Conservation (phyloP, 2,797 vertebrate genomes). For the Rhinichthys osculus region DNA sequence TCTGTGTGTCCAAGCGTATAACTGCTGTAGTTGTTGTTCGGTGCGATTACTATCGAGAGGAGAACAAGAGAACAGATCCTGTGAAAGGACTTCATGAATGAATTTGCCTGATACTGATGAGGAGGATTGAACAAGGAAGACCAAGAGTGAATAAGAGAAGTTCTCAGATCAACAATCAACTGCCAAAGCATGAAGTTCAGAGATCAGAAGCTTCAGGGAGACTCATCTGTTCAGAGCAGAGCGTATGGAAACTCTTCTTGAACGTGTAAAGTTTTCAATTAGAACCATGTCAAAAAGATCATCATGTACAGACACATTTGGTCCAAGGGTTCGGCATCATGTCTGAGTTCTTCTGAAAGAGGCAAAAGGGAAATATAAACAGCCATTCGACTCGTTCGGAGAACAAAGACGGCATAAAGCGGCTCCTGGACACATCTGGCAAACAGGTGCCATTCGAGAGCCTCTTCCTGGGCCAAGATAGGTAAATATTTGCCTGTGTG, state of each 20-base stretch:
- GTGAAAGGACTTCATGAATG: not conserved
- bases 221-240: not conserved
- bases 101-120: not conserved
- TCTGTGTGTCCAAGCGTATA: not conserved
- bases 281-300: not conserved
- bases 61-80: not conserved
- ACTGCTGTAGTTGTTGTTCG: not conserved
- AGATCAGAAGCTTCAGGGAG: not conserved
- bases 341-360: slow-evolving; percentile 7
- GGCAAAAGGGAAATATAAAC: slow-evolving; percentile 27
- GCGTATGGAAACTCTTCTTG: not conserved
- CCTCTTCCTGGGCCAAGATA: slow-evolving; percentile 63
- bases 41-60: not conserved
- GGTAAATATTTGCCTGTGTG: slow-evolving; percentile 69
- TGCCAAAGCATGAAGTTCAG: not conserved
- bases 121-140: not conserved
- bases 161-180: not conserved
- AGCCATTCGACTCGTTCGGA: not conserved
- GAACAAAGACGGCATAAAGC: slow-evolving; percentile 35
- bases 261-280: not conserved
- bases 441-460: slow-evolving; percentile 65
- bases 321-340: not conserved
- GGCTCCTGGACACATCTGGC: slow-evolving; percentile 68
- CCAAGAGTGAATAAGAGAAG: not conserved
- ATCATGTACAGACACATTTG: not conserved